phyloP scores from a whole-genome alignment of 2,888 invertebrate genomes.

The Megaustenia siamemsis region DNA sequence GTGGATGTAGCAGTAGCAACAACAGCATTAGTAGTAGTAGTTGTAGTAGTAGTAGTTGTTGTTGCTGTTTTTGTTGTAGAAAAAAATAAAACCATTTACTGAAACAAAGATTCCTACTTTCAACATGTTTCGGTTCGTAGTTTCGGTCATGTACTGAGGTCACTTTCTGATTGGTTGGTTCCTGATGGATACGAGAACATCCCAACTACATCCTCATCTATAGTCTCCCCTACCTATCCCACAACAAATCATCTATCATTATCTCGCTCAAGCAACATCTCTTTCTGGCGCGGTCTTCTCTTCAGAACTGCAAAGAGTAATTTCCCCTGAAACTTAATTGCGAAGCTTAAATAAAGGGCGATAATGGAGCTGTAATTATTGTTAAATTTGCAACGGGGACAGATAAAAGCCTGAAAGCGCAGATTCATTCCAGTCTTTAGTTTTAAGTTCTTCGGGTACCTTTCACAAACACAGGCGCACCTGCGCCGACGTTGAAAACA shows the following conservation, averaged over 20 bases:
- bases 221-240: no score
- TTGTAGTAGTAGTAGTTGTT: no score
- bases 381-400: not conserved
- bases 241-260: conserved; percentile 12
- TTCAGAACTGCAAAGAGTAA: not conserved
- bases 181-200: no score
- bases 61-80: no score
- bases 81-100: not conserved
- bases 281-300: not conserved
- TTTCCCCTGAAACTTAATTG: not conserved
- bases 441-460: not conserved
- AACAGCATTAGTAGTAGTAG: no score
- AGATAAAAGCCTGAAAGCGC: not conserved
- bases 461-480: not conserved
- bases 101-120: no score
- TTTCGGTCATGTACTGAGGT: no score
- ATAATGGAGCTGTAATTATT: conserved; percentile 28
- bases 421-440: conserved; percentile 1
- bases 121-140: no score
- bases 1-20: not conserved
- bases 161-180: no score
- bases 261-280: not conserved
- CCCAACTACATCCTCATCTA: no score
- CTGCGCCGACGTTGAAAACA: not conserved
- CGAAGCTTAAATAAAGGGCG: not conserved